phyloP scores from a whole-genome alignment of 2,888 invertebrate species.

The Rhaphigaster nebulosa region DNA sequence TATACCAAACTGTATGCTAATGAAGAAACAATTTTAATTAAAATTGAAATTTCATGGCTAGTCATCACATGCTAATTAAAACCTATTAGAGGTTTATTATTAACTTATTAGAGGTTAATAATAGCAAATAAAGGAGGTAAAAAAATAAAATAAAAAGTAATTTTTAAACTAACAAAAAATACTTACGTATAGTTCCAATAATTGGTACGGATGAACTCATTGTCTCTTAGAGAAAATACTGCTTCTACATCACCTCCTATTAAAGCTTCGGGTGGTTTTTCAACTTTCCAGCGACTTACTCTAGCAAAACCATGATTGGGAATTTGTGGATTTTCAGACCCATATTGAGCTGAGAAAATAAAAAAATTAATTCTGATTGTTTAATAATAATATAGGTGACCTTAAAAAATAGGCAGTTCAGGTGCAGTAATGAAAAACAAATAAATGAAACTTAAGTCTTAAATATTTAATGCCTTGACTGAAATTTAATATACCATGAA shows the following conservation, averaged over 20 bases:
- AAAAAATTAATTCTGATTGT: not conserved
- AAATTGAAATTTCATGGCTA: not conserved
- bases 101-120: not conserved
- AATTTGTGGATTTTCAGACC: constrained; percentile 89
- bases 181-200: constrained; percentile 90
- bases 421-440: not conserved
- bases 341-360: constrained; percentile 86
- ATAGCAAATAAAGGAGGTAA: not conserved
- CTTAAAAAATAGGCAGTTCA: not conserved
- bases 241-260: constrained; percentile 94
- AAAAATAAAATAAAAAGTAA: not conserved
- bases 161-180: not conserved
- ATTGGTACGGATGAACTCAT: constrained; percentile 91
- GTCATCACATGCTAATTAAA: not conserved
- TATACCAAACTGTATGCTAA: not conserved
- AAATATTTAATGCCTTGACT: no score
- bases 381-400: not conserved
- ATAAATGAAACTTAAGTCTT: not conserved
- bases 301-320: constrained; percentile 97
- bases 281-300: constrained; percentile 91
- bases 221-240: constrained; percentile 92
- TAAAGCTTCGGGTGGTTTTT: constrained; percentile 88
- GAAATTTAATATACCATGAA: no score
- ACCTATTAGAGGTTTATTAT: no score
- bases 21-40: not conserved